Conservation (phyloP, 2,113 vertebrate species). For the Mastomys coucha region DNA sequence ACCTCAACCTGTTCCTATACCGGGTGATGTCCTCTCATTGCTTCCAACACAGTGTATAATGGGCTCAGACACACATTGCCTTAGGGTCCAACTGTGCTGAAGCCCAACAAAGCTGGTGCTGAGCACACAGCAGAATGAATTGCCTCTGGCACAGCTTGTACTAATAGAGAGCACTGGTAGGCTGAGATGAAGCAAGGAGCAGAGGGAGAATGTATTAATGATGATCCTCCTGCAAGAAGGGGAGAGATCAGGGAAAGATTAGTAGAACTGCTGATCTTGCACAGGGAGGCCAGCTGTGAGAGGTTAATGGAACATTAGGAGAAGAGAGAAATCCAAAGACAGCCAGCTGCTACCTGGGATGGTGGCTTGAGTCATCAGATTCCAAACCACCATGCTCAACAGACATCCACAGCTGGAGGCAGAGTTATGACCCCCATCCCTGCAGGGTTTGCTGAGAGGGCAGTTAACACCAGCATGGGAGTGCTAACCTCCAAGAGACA, state of each 20-base stretch:
- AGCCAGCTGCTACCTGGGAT: conserved; percentile 79
- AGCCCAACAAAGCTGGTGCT: conserved; percentile 77
- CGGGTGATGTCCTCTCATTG: background rate
- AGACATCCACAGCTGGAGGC: conserved; percentile 46
- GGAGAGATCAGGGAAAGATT: conserved; percentile 77
- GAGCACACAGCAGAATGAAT: conserved; percentile 67
- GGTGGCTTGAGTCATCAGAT: conserved; percentile 78
- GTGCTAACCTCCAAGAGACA: background rate
- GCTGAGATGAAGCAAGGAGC: background rate
- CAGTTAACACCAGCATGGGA: conserved; percentile 7
- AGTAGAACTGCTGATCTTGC: conserved; percentile 82
- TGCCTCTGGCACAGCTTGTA: conserved; percentile 62
- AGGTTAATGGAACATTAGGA: conserved; percentile 85
- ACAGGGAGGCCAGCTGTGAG: conserved; percentile 82
- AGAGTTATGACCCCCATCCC: conserved; percentile 35
- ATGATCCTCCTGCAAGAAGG: conserved; percentile 69
- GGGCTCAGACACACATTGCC: conserved; percentile 68
- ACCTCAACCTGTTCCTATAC: background rate
- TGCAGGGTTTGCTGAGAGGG: conserved; percentile 70
- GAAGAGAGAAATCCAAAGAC: conserved; percentile 79
- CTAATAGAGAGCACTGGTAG: conserved; percentile 43
- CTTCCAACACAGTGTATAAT: conserved; percentile 71
- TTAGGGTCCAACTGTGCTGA: conserved; percentile 77
- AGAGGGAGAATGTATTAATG: conserved; percentile 75
- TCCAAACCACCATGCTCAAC: conserved; percentile 54